Evolutionary conservation across 2,888 invertebrate species (phyloP).

Genomic region (Xylophagus ater): DNA sequence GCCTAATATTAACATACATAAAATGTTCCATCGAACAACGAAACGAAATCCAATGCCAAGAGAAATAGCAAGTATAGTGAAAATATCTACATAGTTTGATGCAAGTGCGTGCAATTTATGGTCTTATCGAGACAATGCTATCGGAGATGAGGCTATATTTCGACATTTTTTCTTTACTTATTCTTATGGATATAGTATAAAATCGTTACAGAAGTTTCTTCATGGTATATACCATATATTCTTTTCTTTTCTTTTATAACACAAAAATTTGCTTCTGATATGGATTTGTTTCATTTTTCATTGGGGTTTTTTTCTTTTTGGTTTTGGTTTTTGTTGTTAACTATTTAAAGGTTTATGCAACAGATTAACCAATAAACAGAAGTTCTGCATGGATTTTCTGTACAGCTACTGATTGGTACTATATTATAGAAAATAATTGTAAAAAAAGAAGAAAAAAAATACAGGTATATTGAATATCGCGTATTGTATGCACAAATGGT

Average conservation of each 20-base stretch:
- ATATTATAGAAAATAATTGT: no score
- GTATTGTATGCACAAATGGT: no score
- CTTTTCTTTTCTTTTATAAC: no score
- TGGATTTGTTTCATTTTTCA: neutral
- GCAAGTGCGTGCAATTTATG: constrained; percentile 17
- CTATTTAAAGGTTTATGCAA: neutral
- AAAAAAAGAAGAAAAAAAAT: no score
- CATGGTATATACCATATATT: neutral
- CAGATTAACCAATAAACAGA: constrained; percentile 12
- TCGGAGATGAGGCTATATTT: constrained; percentile 10
- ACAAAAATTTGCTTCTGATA: no score
- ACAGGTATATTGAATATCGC: no score
- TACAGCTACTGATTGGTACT: constrained; percentile 12
- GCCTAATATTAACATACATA: no score
- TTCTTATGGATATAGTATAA: neutral
- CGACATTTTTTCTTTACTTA: constrained; percentile 13
- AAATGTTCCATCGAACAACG: neutral
- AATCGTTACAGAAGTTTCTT: constrained; percentile 6
- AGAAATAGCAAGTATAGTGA: neutral
- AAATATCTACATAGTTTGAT: no score
- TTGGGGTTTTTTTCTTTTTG: neutral
- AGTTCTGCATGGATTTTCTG: constrained; percentile 11
- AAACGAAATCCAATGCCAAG: neutral
- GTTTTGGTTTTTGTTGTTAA: neutral
- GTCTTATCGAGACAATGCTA: constrained; percentile 16